Conservation (phyloP, 2,888 invertebrate genomes). For the Archips xylosteana region DNA sequence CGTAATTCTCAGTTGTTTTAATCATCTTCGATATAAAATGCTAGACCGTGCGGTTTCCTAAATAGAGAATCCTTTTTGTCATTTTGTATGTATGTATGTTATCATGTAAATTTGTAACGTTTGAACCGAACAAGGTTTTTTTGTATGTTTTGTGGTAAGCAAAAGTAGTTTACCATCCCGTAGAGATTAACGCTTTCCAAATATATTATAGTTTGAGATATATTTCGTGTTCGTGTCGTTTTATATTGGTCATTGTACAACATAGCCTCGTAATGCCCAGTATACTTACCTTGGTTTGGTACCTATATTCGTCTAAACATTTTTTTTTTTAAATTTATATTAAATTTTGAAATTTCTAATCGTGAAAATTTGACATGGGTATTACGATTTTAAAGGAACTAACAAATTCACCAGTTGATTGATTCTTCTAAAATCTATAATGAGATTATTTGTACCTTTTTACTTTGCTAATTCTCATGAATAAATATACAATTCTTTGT, state of each 20-base stretch:
- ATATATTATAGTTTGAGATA: constrained; percentile 17
- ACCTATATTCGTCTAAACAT: no score
- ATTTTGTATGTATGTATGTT: constrained; percentile 38
- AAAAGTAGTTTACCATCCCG: constrained; percentile 17
- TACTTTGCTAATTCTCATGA: neutral
- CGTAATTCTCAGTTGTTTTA: neutral
- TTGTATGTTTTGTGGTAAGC: constrained; percentile 19
- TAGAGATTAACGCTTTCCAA: constrained; percentile 19
- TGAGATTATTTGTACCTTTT: neutral
- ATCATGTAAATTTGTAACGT: constrained; percentile 33
- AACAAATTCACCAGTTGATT: no score
- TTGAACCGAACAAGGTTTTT: constrained; percentile 19
- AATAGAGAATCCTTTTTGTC: constrained; percentile 14
- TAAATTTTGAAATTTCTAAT: no score
- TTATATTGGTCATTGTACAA: neutral
- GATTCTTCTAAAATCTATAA: no score
- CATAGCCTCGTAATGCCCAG: no score
- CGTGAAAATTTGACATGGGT: no score
- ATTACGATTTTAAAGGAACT: no score
- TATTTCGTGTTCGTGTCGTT: constrained; percentile 8
- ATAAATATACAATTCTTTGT: neutral
- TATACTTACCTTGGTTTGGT: no score
- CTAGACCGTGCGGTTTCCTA: neutral
- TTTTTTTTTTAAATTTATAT: no score
- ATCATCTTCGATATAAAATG: neutral